Conservation (phyloP, 2,797 vertebrate genomes). For the Tauraco hartlaubi region DNA sequence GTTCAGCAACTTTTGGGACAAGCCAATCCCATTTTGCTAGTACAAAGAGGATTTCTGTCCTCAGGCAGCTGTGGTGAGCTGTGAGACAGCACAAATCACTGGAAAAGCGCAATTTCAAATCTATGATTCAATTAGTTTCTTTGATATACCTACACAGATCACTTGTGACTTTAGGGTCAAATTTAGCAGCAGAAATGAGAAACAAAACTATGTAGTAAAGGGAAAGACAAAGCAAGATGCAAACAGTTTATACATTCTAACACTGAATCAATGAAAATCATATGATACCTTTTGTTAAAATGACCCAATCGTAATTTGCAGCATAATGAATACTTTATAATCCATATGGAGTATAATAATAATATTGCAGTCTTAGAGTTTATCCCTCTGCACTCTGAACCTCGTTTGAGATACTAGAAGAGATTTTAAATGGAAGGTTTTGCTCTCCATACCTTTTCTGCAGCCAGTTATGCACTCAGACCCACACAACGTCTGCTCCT, state of each 20-base stretch:
- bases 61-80: background rate
- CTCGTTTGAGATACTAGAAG: background rate
- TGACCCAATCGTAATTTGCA: background rate
- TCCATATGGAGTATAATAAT: background rate
- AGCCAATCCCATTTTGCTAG: background rate
- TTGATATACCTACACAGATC: background rate
- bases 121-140: background rate
- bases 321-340: background rate
- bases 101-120: background rate
- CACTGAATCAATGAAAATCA: background rate
- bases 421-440: background rate
- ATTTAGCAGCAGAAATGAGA: background rate
- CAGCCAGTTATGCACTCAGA: background rate
- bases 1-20: background rate
- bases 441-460: background rate
- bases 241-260: background rate
- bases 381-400: background rate
- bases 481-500: background rate
- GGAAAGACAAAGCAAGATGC: background rate
- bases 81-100: background rate
- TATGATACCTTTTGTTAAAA: background rate
- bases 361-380: background rate
- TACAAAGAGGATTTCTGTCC: background rate
- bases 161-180: background rate
- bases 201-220: background rate